phyloP scores from a whole-genome alignment of 1,140 invertebrate genomes.

The Reticulitermes speratus region DNA sequence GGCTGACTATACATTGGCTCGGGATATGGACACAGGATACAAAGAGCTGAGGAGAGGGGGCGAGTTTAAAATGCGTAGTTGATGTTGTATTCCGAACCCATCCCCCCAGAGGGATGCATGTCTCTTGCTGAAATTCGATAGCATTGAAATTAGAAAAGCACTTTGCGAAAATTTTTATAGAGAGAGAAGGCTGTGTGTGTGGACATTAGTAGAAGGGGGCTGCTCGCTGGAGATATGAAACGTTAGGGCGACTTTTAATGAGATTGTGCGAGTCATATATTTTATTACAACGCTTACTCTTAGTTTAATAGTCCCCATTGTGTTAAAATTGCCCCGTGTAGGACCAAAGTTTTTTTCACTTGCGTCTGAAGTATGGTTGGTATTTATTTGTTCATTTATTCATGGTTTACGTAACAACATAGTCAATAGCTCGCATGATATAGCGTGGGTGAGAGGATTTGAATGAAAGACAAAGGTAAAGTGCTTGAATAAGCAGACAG shows the following conservation, averaged over 20 bases:
- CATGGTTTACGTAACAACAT: too few relatives aligned
- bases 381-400: too few relatives aligned
- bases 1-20: background rate
- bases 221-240: background rate
- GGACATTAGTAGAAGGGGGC: background rate
- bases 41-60: background rate
- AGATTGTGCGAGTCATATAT: background rate
- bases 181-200: background rate
- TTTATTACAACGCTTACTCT: background rate
- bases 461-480: too few relatives aligned
- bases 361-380: too few relatives aligned
- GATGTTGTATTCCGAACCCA: background rate
- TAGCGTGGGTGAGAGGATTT: too few relatives aligned
- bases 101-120: background rate
- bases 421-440: too few relatives aligned
- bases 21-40: background rate
- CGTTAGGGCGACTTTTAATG: background rate
- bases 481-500: too few relatives aligned
- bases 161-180: background rate
- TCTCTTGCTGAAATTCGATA: conserved; percentile 10
- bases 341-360: too few relatives aligned
- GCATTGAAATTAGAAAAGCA: conserved; percentile 19
- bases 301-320: too few relatives aligned
- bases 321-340: too few relatives aligned
- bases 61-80: background rate